These are phyloP conservation scores for Okapia johnstoni DNA, from an alignment of 2,113 vertebrate genomes.

Conservation along the genomic window DNA sequence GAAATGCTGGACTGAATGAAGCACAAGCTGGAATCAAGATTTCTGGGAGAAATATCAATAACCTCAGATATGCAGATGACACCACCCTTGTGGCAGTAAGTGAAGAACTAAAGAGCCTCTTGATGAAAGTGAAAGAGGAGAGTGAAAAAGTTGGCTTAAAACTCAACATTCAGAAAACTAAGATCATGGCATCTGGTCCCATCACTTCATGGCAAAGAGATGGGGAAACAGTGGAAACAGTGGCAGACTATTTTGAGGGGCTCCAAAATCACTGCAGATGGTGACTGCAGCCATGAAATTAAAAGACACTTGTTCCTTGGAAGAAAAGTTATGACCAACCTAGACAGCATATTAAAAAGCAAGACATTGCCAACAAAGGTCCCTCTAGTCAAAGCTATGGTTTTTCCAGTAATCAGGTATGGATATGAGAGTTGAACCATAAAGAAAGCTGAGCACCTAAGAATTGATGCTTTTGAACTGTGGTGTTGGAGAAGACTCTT, in stretches of 20 bases:
- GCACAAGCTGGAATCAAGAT: neutral
- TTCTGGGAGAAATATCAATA: rapidly evolving
- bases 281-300: neutral
- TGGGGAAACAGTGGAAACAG: neutral
- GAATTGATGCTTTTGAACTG: neutral
- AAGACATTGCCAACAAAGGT: neutral
- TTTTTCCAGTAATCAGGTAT: neutral
- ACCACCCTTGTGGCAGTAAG: neutral
- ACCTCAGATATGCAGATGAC: neutral
- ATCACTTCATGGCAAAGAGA: neutral
- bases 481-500: neutral
- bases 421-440: neutral
- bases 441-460: rapidly evolving
- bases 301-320: neutral
- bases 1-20: neutral
- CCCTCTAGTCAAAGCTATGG: neutral
- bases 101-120: neutral
- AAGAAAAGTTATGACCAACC: neutral
- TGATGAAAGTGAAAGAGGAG: neutral
- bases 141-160: neutral
- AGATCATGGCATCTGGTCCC: neutral
- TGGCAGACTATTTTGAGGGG: neutral
- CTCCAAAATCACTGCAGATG: neutral
- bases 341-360: neutral
- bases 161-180: neutral